These are phyloP conservation scores for Himalopsyche tibetana DNA, from an alignment of 2,888 invertebrate species.

Conservation along the genomic window DNA sequence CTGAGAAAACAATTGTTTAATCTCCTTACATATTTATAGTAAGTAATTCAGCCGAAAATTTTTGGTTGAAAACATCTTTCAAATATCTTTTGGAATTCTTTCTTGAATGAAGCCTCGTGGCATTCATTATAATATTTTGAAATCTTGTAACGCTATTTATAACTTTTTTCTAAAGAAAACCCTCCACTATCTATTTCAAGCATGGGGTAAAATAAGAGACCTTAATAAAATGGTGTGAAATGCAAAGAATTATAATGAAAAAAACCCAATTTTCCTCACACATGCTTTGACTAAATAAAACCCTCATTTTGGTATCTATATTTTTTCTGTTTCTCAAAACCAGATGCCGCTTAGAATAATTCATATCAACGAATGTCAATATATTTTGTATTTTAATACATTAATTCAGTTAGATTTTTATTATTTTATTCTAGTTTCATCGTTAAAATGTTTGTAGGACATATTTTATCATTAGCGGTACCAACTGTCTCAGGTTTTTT, in stretches of 20 bases:
- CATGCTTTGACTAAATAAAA: conserved; percentile 10
- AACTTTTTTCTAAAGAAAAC: neutral
- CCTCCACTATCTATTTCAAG: neutral
- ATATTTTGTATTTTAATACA: neutral
- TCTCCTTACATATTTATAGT: no score
- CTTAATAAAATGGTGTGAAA: neutral
- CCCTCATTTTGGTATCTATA: neutral
- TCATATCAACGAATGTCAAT: neutral
- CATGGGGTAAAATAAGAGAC: neutral
- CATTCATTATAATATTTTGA: no score
- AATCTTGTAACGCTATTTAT: neutral
- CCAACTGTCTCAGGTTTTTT: no score
- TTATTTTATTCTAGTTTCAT: no score
- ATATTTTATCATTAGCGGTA: no score
- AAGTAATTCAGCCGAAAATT: no score
- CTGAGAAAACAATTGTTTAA: no score
- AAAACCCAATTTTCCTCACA: neutral
- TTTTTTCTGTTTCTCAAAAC: neutral
- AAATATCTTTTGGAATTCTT: no score
- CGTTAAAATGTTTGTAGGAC: no score
- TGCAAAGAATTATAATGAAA: neutral
- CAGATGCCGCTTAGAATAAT: conserved; percentile 1
- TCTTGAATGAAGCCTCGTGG: no score
- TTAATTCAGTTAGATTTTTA: no score
- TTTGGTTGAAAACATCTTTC: no score